A percentile compares a stretch with the other conserved stretches of the same genome.
These are phyloP conservation scores for Drymodes brunneopygia DNA, from an alignment of 2,113 vertebrate genomes.

Conservation along the genomic window DNA sequence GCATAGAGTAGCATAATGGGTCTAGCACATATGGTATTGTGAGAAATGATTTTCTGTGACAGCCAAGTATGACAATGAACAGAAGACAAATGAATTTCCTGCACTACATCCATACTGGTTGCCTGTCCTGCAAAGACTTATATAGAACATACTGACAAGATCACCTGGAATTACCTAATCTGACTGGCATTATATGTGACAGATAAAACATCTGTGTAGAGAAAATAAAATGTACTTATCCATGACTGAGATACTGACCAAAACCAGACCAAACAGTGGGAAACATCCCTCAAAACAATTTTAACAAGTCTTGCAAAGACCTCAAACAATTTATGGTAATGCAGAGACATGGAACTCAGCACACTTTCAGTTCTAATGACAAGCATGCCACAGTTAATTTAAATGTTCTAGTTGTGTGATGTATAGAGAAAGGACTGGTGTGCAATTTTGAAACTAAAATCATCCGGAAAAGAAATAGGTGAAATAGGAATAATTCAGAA, in stretches of 20 bases:
- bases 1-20: background rate
- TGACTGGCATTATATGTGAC: constrained; percentile 48
- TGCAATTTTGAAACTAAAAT: background rate
- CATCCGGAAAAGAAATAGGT: background rate
- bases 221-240: constrained; percentile 31
- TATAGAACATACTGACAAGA: constrained; percentile 38
- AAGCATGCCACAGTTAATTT: background rate
- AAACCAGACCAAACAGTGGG: constrained; percentile 24
- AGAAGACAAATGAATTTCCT: constrained; percentile 48
- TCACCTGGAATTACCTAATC: constrained; percentile 58
- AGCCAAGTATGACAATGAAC: constrained; percentile 31
- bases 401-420: background rate
- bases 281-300: background rate
- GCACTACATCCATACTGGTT: background rate
- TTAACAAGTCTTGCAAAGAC: background rate
- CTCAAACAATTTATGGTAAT: background rate
- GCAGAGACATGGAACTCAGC: background rate
- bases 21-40: constrained; percentile 20
- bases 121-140: constrained; percentile 25
- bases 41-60: constrained; percentile 39
- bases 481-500: background rate
- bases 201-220: constrained; percentile 54
- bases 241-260: background rate
- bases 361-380: background rate
- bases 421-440: background rate